These are phyloP conservation scores for Exaiptasia diaphana DNA, from an alignment of 64 coral and sea anemone genomes.

Conservation along the genomic window DNA sequence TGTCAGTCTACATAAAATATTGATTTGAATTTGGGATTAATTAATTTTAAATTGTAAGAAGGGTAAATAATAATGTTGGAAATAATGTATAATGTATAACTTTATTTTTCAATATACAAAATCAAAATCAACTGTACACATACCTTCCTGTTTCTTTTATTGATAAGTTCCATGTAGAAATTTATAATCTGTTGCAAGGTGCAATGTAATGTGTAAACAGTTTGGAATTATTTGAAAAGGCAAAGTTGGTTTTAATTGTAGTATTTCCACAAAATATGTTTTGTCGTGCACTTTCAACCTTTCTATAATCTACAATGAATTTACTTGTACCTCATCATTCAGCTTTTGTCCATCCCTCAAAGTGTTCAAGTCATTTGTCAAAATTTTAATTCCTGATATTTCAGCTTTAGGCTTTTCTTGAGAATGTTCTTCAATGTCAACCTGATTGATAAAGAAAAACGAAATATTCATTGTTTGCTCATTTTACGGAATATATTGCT, in stretches of 20 bases:
- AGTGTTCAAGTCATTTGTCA: neutral
- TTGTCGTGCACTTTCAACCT: no score
- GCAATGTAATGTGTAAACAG: neutral
- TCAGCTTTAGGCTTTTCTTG: neutral
- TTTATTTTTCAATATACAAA: neutral
- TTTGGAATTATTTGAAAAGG: neutral
- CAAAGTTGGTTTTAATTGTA: neutral
- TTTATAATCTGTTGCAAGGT: neutral
- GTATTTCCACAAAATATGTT: no score
- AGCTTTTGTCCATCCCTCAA: neutral
- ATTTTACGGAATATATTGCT: no score
- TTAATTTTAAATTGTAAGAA: no score
- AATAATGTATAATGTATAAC: no score
- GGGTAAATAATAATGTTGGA: no score
- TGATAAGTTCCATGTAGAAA: constrained; percentile 4
- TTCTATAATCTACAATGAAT: neutral
- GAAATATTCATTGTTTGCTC: no score
- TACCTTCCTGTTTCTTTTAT: neutral
- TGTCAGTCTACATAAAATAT: no score
- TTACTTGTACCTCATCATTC: neutral
- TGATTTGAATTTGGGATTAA: neutral
- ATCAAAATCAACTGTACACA: neutral
- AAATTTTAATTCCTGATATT: neutral
- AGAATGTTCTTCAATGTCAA: neutral
- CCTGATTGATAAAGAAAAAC: neutral